Base-by-base conservation (phyloP, 2,797 vertebrate species). In the Chaunax sp. region DNA sequence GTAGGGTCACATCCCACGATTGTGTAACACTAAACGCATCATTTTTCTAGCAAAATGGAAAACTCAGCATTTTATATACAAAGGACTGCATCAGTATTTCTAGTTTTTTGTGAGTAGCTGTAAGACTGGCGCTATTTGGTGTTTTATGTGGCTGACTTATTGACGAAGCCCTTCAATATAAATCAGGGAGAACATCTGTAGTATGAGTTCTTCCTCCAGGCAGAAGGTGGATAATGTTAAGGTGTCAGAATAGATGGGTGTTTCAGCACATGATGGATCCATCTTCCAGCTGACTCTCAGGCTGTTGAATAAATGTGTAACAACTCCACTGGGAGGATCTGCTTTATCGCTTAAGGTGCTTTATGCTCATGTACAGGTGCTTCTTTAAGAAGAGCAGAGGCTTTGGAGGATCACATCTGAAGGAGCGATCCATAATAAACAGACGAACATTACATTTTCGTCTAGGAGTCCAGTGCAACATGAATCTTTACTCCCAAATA, bases 131-230 rank as follows among this genome's bases (percentile, higher is more conserved):
- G 81, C 57, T 46, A 50, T 73, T 59, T 43, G 52, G 10, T 26
- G 53, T 55, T 35, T 73, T 66, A 50, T 71, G 58, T 19, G 63
- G 55, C 69, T 84, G 77, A 83, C 65, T 82, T 75, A 73, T 81
- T 54, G 75, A 62, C 53, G 33, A n/a, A 75, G 51, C 23, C 50
- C 69, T 47, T 81, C 64, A 14, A 70, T 70, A 78, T 77, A 80
- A 81, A 87, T 80, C 75, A 56, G 44, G 30, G 65, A 40, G 77
- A 88, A 81, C 78, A 86, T 88, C 79, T 78, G 58, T 67, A 64
- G 47, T 63, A 20, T 41, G 77, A 75, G 41, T 26, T 74, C 64
- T 82, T 70, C 73, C 84, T 87, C 66, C 74, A 64, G 80, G 86
- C 81, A 81, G 67, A 79, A 76, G 72, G 69, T 72, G 66, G 75